phyloP scores from a whole-genome alignment of 2,797 vertebrate species.

The Ctenopoma kingsleyae region DNA sequence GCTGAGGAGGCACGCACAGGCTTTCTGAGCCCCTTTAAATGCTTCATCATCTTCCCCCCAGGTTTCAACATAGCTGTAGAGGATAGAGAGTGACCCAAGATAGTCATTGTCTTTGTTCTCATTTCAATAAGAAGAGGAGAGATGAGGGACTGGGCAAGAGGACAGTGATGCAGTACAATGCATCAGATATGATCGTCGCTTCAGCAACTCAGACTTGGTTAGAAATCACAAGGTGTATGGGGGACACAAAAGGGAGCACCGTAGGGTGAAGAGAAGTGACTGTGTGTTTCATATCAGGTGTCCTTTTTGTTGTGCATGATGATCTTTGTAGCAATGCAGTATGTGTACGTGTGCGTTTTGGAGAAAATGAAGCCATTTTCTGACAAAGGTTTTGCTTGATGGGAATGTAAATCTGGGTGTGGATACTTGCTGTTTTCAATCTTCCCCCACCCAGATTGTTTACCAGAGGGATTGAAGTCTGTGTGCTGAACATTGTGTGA shows the following conservation, averaged over 20 bases:
- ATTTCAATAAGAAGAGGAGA: constrained; percentile 18
- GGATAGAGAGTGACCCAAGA: constrained; percentile 25
- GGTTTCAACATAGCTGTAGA: constrained; percentile 48
- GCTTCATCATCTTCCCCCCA: constrained; percentile 49
- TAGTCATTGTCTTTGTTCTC: constrained; percentile 27
- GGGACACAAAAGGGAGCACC: neutral
- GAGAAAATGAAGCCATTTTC: constrained; percentile 68
- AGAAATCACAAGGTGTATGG: constrained; percentile 26
- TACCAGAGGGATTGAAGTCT: constrained; percentile 63
- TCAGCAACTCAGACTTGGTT: constrained; percentile 30
- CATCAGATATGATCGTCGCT: constrained; percentile 40
- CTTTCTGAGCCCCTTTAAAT: constrained; percentile 49
- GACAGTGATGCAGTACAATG: constrained; percentile 16
- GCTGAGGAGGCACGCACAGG: constrained; percentile 22
- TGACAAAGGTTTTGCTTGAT: constrained; percentile 66
- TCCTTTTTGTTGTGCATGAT: constrained; percentile 38
- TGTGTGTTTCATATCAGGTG: constrained; percentile 35
- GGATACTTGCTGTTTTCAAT: constrained; percentile 64
- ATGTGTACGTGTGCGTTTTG: constrained; percentile 1
- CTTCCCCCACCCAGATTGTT: constrained; percentile 54
- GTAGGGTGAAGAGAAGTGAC: constrained; percentile 10
- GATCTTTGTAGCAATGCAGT: constrained; percentile 26
- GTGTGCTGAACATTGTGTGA: constrained; percentile 53
- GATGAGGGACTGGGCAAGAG: neutral
- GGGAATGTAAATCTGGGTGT: constrained; percentile 71